These are phyloP conservation scores for Caenorhabditis sp. DNA, from an alignment of 2,888 invertebrate species.

Conservation along the genomic window DNA sequence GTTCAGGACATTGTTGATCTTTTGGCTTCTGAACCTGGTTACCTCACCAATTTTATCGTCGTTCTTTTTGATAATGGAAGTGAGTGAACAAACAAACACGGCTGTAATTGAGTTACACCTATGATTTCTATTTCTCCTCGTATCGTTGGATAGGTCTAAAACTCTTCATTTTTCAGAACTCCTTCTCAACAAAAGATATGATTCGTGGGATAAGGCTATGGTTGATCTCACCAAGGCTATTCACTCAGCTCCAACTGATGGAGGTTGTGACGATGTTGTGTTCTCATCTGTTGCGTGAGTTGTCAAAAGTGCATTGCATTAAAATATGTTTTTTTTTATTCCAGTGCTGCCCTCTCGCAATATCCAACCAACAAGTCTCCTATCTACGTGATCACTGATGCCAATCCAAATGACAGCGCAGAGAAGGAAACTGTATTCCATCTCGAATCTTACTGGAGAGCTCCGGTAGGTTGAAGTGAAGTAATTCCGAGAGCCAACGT, in stretches of 20 bases:
- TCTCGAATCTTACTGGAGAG: constrained; percentile 73
- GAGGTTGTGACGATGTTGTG: constrained; percentile 69
- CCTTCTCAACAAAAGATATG: constrained; percentile 56
- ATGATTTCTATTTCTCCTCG: constrained; percentile 31
- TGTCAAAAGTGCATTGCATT: not conserved
- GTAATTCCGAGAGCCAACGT: not conserved
- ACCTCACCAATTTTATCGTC: constrained; percentile 71
- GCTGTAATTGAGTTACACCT: not conserved
- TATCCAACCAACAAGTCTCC: constrained; percentile 72
- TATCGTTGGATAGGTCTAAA: not conserved
- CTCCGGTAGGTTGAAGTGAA: constrained; percentile 59
- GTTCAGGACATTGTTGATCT: constrained; percentile 41
- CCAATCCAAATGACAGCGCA: constrained; percentile 72
- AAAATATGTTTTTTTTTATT: constrained; percentile 19
- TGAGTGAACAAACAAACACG: constrained; percentile 55
- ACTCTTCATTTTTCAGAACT: constrained; percentile 55
- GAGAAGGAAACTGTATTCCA: constrained; percentile 72
- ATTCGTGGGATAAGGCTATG: constrained; percentile 47
- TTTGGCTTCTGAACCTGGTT: constrained; percentile 69
- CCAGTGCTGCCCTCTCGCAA: constrained; percentile 67
- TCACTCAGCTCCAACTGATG: constrained; percentile 55
- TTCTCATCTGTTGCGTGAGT: constrained; percentile 69
- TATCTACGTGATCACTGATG: constrained; percentile 78
- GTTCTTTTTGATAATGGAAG: constrained; percentile 76
- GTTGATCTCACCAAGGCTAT: constrained; percentile 60